phyloP scores from a whole-genome alignment of 2,797 vertebrate genomes.

The Trachurus trachurus region DNA sequence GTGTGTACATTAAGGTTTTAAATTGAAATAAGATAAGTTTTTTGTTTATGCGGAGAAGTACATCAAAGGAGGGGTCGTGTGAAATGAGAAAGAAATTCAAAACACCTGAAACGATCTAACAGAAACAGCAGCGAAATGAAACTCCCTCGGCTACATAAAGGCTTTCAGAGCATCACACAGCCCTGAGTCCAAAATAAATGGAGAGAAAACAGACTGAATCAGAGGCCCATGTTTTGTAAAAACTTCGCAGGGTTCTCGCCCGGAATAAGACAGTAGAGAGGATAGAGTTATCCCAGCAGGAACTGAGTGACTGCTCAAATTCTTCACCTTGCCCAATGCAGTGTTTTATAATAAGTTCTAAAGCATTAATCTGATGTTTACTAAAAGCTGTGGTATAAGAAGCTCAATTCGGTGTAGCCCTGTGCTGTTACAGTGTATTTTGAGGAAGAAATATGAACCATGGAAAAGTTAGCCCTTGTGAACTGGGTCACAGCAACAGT shows the following conservation, averaged over 20 bases:
- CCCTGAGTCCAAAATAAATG: conserved; percentile 1
- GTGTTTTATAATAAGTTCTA: not conserved
- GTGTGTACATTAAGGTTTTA: not conserved
- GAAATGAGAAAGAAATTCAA: conserved; percentile 15
- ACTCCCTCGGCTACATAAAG: not conserved
- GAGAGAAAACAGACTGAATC: not conserved
- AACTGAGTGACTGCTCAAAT: not conserved
- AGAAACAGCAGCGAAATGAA: not conserved
- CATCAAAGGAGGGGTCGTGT: not conserved
- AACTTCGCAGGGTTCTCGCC: conserved; percentile 15
- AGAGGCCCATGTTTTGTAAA: not conserved
- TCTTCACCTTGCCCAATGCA: not conserved
- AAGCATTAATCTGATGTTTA: not conserved
- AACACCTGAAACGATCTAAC: not conserved
- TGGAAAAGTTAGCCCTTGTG: not conserved
- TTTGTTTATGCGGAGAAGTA: not conserved
- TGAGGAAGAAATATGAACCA: conserved; percentile 12
- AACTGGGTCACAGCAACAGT: conserved; percentile 6
- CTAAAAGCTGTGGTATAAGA: not conserved
- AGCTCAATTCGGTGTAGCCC: not conserved
- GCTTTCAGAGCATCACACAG: not conserved
- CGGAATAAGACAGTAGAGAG: not conserved
- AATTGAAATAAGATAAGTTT: conserved; percentile 15
- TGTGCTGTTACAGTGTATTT: conserved; percentile 1
- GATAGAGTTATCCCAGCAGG: not conserved